A percentile compares a stretch with the other conserved stretches of the same genome.
phyloP scores from a whole-genome alignment of 2,113 vertebrate species.

The Haemorhous mexicanus region DNA sequence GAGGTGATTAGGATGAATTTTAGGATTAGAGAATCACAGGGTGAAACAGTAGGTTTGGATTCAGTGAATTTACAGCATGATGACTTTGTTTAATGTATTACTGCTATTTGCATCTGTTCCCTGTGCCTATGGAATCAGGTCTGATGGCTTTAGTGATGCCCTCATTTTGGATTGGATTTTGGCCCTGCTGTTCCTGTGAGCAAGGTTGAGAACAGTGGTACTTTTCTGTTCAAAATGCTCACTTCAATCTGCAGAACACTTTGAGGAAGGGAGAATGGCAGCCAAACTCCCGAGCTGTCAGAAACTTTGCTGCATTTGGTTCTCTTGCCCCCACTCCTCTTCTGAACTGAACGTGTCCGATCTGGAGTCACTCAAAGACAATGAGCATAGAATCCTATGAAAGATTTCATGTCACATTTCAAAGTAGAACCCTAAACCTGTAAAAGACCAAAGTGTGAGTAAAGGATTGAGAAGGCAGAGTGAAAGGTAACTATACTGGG shows the following conservation, averaged over 20 bases:
- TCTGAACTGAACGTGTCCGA: neutral
- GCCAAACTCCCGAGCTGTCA: neutral
- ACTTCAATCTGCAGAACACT: neutral
- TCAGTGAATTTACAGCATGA: neutral
- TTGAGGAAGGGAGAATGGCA: neutral
- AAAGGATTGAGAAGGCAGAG: conserved; percentile 11
- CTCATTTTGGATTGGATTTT: neutral
- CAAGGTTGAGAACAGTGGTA: neutral
- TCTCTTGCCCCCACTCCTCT: neutral
- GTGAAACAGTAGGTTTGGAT: neutral
- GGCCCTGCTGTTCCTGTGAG: neutral
- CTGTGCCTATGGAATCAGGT: neutral
- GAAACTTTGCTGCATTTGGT: neutral
- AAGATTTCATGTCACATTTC: neutral
- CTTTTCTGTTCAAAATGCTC: neutral
- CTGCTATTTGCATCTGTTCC: neutral
- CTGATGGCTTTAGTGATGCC: neutral
- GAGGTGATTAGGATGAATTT: neutral
- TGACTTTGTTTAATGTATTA: neutral
- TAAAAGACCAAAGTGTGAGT: conserved; percentile 37
- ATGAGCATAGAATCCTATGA: neutral
- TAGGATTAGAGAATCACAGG: neutral
- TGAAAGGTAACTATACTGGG: conserved; percentile 31
- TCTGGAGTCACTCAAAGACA: neutral
- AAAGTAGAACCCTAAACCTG: neutral